Percentiles rank a stretch among this genome's conserved stretches.
phyloP scores from a whole-genome alignment of 2,113 vertebrate species.

The Pandion haliaetus region DNA sequence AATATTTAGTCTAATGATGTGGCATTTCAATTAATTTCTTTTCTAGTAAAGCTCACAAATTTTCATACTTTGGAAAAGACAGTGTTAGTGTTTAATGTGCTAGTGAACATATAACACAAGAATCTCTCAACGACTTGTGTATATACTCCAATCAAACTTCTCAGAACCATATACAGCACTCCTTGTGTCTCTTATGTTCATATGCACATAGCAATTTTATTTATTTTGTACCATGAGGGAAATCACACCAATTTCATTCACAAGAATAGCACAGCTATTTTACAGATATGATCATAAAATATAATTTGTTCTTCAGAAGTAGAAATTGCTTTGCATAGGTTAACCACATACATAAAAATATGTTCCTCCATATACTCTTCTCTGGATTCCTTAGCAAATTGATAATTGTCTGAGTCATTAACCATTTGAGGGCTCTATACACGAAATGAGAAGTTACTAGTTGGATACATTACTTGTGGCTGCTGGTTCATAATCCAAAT shows the following conservation, averaged over 20 bases:
- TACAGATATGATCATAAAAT: neutral
- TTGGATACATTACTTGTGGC: neutral
- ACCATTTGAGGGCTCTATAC: neutral
- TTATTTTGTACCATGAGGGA: neutral
- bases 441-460: neutral
- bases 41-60: neutral
- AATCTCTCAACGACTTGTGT: neutral
- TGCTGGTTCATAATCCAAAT: neutral
- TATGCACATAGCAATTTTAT: neutral
- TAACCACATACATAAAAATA: neutral
- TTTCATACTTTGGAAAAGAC: neutral
- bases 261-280: neutral
- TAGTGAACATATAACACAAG: neutral
- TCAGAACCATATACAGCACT: neutral
- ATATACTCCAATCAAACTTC: neutral
- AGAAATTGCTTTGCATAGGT: neutral
- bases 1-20: neutral
- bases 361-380: neutral
- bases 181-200: neutral
- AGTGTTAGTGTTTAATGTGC: neutral
- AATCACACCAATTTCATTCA: neutral
- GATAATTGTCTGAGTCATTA: neutral
- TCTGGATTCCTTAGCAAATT: neutral
- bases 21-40: neutral
- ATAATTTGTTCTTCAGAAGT: neutral